These are phyloP conservation scores for Stenopsyche tienmushanensis DNA, from an alignment of 1,140 invertebrate genomes.

Conservation along the genomic window DNA sequence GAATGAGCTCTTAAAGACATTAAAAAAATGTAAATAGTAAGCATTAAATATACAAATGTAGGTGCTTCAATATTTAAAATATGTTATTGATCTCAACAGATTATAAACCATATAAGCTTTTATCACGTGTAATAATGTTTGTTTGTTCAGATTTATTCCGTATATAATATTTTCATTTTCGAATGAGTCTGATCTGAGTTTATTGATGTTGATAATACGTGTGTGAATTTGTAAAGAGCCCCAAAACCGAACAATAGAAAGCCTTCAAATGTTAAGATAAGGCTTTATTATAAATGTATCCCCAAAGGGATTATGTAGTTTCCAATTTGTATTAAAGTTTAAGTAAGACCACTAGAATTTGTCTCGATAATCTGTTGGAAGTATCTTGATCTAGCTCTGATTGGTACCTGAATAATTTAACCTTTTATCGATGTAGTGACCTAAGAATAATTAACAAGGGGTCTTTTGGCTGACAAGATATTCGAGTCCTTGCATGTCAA, in stretches of 20 bases:
- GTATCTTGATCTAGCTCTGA: conserved; percentile 1
- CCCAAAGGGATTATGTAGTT: neutral
- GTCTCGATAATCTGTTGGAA: neutral
- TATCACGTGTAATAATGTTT: too few species aligned
- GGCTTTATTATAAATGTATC: neutral
- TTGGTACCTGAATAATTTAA: conserved; percentile 17
- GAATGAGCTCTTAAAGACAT: too few species aligned
- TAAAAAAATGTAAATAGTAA: too few species aligned
- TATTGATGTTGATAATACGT: neutral
- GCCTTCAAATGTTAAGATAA: neutral
- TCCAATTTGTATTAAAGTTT: neutral
- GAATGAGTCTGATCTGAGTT: too few species aligned
- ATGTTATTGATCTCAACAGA: too few species aligned
- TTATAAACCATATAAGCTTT: too few species aligned
- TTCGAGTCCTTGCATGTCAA: neutral
- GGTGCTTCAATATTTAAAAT: too few species aligned
- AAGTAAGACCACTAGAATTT: neutral
- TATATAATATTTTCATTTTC: too few species aligned
- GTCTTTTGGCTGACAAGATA: too few species aligned
- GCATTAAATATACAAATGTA: too few species aligned
- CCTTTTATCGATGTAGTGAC: conserved; percentile 2
- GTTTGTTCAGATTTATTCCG: too few species aligned
- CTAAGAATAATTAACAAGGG: conserved; percentile 12
- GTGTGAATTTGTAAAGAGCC: neutral
- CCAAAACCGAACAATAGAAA: neutral